These are phyloP conservation scores for Sphaerophoria rueppellii DNA, from an alignment of 2,888 invertebrate genomes.

Conservation along the genomic window DNA sequence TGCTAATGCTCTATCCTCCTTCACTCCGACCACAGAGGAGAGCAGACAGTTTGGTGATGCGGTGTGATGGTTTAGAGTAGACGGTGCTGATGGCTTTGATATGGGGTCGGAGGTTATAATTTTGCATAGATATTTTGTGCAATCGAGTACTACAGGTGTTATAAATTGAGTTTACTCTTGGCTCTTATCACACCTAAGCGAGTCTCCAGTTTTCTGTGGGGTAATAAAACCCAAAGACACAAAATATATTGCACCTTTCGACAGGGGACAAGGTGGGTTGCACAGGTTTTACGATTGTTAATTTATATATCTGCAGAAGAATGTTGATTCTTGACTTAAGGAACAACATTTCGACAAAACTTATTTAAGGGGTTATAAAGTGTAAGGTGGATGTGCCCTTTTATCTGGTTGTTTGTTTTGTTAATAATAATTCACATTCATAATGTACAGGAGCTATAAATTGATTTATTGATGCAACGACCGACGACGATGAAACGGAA, in stretches of 20 bases:
- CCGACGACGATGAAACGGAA: background rate
- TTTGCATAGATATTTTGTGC: conserved; percentile 31
- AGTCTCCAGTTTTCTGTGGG: conserved; percentile 1
- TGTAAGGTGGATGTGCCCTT: background rate
- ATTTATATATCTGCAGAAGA: background rate
- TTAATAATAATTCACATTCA: conserved; percentile 27
- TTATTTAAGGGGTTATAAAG: conserved; percentile 36
- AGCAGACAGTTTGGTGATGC: background rate
- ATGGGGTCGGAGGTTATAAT: background rate
- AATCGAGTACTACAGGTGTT: conserved; percentile 35
- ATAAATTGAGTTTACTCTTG: conserved; percentile 20
- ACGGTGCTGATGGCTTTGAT: background rate
- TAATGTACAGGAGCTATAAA: conserved; percentile 30
- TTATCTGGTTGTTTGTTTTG: background rate
- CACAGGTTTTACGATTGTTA: conserved; percentile 34
- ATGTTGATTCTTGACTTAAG: conserved; percentile 18
- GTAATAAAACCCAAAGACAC: conserved; percentile 6
- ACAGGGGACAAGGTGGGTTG: background rate
- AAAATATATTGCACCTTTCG: background rate
- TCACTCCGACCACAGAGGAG: background rate
- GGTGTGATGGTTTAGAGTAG: background rate
- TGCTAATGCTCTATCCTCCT: conserved; percentile 13
- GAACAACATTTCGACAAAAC: conserved; percentile 20
- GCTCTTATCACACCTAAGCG: conserved; percentile 21
- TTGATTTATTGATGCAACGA: conserved; percentile 26